Evolutionary conservation across 1,140 invertebrate species (phyloP).

Genomic region (Drosophila watanabei): DNA sequence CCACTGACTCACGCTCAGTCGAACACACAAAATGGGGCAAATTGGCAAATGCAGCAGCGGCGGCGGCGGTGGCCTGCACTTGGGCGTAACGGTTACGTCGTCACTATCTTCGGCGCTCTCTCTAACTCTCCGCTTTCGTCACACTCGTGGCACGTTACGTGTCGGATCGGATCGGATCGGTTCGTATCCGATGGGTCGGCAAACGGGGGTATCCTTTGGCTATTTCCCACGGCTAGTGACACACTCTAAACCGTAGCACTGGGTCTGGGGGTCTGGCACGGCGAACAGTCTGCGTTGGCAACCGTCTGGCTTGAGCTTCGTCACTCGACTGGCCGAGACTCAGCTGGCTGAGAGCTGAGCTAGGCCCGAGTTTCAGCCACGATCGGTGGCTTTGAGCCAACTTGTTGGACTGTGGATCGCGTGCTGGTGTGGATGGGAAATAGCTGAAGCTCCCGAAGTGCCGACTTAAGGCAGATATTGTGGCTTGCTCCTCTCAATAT

Average conservation of each 20-base stretch:
- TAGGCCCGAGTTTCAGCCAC: conserved; percentile 28
- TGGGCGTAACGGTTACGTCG: conserved; percentile 79
- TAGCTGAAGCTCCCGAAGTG: conserved; percentile 1
- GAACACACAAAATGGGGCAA: conserved; percentile 49
- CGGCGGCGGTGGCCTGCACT: conserved; percentile 61
- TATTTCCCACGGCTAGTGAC: conserved; percentile 24
- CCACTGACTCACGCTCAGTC: conserved; percentile 35
- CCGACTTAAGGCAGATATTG: conserved; percentile 16
- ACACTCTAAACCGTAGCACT: conserved; percentile 12
- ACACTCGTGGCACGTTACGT: conserved; percentile 18
- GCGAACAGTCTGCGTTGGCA: conserved; percentile 20
- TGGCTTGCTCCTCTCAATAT: conserved; percentile 2
- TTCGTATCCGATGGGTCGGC: not conserved
- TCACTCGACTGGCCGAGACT: conserved; percentile 55
- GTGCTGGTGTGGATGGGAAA: conserved; percentile 26
- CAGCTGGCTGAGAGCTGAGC: conserved; percentile 33
- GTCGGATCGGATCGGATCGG: conserved; percentile 1
- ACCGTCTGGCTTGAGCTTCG: conserved; percentile 65
- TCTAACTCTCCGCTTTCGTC: conserved; percentile 36
- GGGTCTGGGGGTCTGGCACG: not conserved
- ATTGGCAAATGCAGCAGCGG: conserved; percentile 70
- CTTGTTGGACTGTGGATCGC: conserved; percentile 57
- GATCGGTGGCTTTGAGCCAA: conserved; percentile 37
- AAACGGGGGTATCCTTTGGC: conserved; percentile 20
- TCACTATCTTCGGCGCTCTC: conserved; percentile 33